These are phyloP conservation scores for Moxostoma hubbsi DNA, from an alignment of 2,797 vertebrate species.

Conservation along the genomic window DNA sequence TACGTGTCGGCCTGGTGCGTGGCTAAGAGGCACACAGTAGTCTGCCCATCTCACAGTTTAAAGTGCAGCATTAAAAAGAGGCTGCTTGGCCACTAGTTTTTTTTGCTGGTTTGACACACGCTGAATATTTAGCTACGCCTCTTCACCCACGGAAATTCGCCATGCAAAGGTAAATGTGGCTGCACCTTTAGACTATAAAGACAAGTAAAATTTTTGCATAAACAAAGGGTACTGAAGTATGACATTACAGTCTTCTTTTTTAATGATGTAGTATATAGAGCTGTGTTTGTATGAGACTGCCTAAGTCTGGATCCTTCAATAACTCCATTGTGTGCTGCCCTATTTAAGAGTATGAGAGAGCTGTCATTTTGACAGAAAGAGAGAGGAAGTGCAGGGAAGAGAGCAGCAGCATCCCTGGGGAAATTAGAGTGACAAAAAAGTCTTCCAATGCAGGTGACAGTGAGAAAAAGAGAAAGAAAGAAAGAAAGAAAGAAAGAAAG, in stretches of 20 bases:
- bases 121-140: too few relatives aligned
- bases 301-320: not conserved
- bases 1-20: too few relatives aligned
- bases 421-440: conserved; percentile 58
- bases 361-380: conserved; percentile 44
- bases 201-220: not conserved
- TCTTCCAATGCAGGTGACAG: conserved; percentile 40
- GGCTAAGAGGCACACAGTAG: too few relatives aligned
- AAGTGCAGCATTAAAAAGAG: too few relatives aligned
- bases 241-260: not conserved
- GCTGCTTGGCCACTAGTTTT: too few relatives aligned
- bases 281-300: conserved; percentile 14
- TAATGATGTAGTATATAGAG: not conserved
- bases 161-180: not conserved
- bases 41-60: too few relatives aligned
- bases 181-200: too few relatives aligned
- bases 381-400: conserved; percentile 18
- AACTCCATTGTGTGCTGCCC: conserved; percentile 25
- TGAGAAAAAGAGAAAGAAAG: conserved; percentile 21
- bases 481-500: conserved; percentile 11
- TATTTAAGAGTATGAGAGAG: conserved; percentile 49
- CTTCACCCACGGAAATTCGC: too few relatives aligned
- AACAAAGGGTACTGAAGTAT: not conserved
- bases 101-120: too few relatives aligned
- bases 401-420: conserved; percentile 44